phyloP scores from a whole-genome alignment of 1,140 invertebrate genomes.

The Drusus annulatus region DNA sequence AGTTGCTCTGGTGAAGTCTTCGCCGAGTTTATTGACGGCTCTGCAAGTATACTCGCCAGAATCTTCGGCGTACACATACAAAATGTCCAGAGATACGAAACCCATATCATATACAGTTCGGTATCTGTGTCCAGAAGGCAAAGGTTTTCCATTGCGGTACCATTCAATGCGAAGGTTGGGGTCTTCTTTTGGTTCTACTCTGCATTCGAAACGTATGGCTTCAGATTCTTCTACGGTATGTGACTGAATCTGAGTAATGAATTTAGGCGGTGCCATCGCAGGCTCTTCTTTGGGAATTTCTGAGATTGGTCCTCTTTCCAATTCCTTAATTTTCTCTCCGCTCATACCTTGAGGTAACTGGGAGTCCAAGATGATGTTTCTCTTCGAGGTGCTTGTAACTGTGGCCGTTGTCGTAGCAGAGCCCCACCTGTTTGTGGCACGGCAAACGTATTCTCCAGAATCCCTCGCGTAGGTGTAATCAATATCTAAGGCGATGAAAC shows the following conservation, averaged over 20 bases:
- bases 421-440: constrained; percentile 89
- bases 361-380: constrained; percentile 91
- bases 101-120: constrained; percentile 95
- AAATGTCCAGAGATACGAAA: constrained; percentile 93
- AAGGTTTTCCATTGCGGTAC: constrained; percentile 91
- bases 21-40: constrained; percentile 89
- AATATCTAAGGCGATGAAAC: constrained; percentile 91
- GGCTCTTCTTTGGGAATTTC: constrained; percentile 81
- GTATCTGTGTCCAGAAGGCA: constrained; percentile 93
- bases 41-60: constrained; percentile 94
- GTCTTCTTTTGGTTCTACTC: constrained; percentile 95
- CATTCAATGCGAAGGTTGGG: constrained; percentile 92
- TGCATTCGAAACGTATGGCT: constrained; percentile 94
- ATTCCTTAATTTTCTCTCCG: constrained; percentile 91
- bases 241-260: constrained; percentile 88
- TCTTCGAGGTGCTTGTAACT: constrained; percentile 87
- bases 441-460: constrained; percentile 89
- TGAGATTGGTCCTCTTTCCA: constrained; percentile 87
- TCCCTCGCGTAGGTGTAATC: constrained; percentile 90
- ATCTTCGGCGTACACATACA: constrained; percentile 94
- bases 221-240: constrained; percentile 90
- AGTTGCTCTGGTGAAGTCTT: constrained; percentile 88
- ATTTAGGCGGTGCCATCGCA: constrained; percentile 81
- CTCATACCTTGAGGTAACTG: constrained; percentile 95
- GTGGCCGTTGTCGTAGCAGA: constrained; percentile 87